A percentile compares a stretch with the other conserved stretches of the same genome.
phyloP scores from a whole-genome alignment of 2,888 invertebrate species.

The Apamea epomidion region DNA sequence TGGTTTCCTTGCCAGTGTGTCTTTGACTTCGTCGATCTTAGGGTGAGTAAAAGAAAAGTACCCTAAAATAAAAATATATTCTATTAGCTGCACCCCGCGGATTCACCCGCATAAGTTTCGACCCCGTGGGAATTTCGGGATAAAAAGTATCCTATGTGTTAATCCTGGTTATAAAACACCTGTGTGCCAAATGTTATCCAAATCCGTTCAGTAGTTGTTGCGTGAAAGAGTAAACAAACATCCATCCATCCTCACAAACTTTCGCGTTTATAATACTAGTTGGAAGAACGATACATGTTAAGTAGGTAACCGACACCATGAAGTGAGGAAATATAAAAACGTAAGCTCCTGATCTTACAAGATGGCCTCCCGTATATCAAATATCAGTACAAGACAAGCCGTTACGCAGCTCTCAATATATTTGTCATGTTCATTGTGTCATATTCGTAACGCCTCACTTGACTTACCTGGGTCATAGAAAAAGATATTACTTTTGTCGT shows the following conservation, averaged over 20 bases:
- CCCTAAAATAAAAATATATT: neutral
- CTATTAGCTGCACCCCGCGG: no score
- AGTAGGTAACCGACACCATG: neutral
- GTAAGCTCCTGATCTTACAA: neutral
- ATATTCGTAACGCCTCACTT: constrained; percentile 12
- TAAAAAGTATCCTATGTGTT: no score
- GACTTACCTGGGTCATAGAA: neutral
- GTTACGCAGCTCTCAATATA: neutral
- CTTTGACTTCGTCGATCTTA: neutral
- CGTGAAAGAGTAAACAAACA: no score
- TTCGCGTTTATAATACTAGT: neutral
- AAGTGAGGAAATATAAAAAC: neutral
- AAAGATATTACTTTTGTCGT: neutral
- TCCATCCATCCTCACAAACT: neutral
- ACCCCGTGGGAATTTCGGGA: no score
- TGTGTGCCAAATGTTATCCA: no score
- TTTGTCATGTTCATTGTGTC: constrained; percentile 21
- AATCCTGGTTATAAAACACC: no score
- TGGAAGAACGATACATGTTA: neutral
- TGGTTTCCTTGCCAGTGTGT: neutral
- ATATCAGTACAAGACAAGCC: neutral
- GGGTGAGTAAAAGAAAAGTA: accelerated
- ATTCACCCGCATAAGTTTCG: no score
- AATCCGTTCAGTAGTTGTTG: no score
- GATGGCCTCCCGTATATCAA: neutral